Evolutionary conservation across 2,797 vertebrate species (phyloP), one percentile per base, ranked within the genome.

Genomic region (Triplophysa yarkandensis): DNA sequence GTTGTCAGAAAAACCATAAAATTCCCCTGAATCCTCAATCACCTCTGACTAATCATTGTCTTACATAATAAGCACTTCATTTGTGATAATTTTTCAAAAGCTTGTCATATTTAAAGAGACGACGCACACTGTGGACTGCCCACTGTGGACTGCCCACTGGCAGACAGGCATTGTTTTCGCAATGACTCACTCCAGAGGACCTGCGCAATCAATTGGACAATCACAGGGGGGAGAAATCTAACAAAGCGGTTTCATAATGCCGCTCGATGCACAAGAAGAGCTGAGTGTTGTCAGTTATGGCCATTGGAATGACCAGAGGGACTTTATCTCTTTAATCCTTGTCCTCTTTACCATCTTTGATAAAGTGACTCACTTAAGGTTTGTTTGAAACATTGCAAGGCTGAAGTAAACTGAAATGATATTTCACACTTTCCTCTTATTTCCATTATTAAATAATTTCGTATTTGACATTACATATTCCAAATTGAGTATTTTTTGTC

Each of bases 181-280:
- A 7, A 19, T 70, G 54, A 58, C 54, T 70, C 54, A 58, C n/a
- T 44, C 13, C 25, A 14, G 23, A 54, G 39, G 48, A 55, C 34
- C n/a, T 52, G 19, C 25, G 13, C 13, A 54, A 52, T 54, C 21
- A 13, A 55, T 21, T 70, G 4, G 27, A 70, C 13, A 58, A 32
- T 58, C 2, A 4, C 39, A 32, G n/a, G 13, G 25, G 14, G 58
- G 44, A 70, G 27, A 70, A 17, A 14, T 58, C 25, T 21, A 55
- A 68, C 25, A 7, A 58, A 34, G 28, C 30, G 1, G 5, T 25
- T n/a, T 60, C 41, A 71, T 71, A 32, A 48, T 60, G 19, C 41
- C 4, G 1, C 21, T 46, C 43, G 1, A 13, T 17, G 25, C 28
- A 30, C n/a, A 13, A 14, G 23, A 58, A 58, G 30, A 2, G 17